Conservation (phyloP, 2,113 vertebrate species). For the Drymodes brunneopygia region DNA sequence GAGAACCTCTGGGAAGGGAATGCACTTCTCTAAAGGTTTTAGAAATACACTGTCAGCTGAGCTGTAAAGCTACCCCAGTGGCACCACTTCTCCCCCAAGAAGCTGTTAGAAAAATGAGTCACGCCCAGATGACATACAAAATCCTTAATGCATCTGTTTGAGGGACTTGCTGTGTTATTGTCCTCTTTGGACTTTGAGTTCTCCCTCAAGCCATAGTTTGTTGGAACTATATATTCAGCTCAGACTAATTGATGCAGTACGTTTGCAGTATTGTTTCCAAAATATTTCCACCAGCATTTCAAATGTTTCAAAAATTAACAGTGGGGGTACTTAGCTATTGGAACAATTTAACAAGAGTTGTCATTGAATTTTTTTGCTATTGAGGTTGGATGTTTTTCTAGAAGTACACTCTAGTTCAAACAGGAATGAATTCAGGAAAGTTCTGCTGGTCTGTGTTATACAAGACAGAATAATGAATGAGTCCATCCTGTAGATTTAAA, state of each 20-base stretch:
- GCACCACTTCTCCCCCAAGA: constrained; percentile 47
- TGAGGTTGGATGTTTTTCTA: constrained; percentile 34
- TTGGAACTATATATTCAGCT: constrained; percentile 64
- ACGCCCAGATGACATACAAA: constrained; percentile 59
- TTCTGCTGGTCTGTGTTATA: neutral
- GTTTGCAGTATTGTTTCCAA: constrained; percentile 59
- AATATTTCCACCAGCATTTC: constrained; percentile 47
- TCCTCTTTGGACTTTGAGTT: constrained; percentile 54
- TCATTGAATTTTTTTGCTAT: constrained; percentile 31
- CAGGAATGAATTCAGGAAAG: constrained; percentile 28
- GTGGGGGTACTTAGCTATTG: constrained; percentile 55
- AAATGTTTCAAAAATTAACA: constrained; percentile 57
- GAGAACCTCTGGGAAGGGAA: constrained; percentile 15
- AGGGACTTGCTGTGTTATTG: constrained; percentile 63
- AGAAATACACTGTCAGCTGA: constrained; percentile 37
- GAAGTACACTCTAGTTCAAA: constrained; percentile 34
- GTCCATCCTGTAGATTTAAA: neutral
- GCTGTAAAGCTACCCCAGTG: constrained; percentile 29
- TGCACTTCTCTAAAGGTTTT: neutral
- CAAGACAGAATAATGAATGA: neutral
- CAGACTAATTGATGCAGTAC: constrained; percentile 60
- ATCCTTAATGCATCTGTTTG: constrained; percentile 60
- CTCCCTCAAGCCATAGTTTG: constrained; percentile 58
- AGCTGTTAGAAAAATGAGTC: constrained; percentile 62
- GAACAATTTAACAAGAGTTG: constrained; percentile 37